phyloP scores from a whole-genome alignment of 1,140 invertebrate species.

The Hormaphis cornu region DNA sequence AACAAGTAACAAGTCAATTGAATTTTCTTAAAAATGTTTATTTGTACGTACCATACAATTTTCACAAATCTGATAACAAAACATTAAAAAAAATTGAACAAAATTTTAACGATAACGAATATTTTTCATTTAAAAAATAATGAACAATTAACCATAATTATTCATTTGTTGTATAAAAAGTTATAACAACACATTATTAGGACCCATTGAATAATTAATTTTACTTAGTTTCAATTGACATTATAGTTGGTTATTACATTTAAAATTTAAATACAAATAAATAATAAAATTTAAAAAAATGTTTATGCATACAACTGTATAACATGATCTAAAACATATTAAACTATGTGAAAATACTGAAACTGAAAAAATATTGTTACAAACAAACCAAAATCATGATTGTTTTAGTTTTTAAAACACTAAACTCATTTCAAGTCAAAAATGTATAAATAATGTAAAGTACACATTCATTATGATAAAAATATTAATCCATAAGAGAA shows the following conservation, averaged over 20 bases:
- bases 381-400: background rate
- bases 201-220: background rate
- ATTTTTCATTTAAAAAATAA: background rate
- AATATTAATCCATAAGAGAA: constrained; percentile 10
- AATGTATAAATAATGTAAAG: background rate
- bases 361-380: background rate
- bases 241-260: background rate
- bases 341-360: background rate
- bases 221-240: constrained; percentile 13
- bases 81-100: background rate
- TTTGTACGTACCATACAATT: background rate
- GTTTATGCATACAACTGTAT: background rate
- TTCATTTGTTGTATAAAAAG: background rate
- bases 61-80: background rate
- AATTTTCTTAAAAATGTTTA: background rate
- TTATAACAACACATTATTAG: background rate
- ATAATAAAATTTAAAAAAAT: background rate
- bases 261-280: background rate
- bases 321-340: background rate
- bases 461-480: background rate
- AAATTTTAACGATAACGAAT: background rate
- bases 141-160: background rate
- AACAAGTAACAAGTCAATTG: too few relatives aligned
- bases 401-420: background rate
- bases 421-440: constrained; percentile 13